Evolutionary conservation across 2,888 invertebrate genomes (phyloP), one percentile per base, ranked within the genome.

Genomic region (Miltochrista miniata): DNA sequence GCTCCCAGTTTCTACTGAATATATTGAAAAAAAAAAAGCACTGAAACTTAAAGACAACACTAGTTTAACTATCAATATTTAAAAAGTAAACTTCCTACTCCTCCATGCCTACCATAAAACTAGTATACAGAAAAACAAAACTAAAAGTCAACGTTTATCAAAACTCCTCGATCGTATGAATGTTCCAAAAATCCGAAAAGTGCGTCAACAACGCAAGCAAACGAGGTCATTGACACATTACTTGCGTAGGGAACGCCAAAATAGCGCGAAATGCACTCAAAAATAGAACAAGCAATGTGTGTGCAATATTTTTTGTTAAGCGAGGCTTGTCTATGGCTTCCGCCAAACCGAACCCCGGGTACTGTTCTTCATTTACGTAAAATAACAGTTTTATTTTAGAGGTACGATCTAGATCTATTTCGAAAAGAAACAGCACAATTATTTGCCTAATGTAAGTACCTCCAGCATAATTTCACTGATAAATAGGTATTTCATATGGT

Each of bases 201-300:
- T 87, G 85, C 86, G 90, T 90, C 83, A 90, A 91, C 87, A 90
- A 89, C 88, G 87, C 76, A 72, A 76, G 71, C 81, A 85, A 89
- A 83, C 88, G 86, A 80, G 91, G 90, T 91, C 91, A 90, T 88
- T 90, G 91, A 90, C 91, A 88, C 80, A 81, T 74, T 81, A 81
- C 76, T 71, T 76, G 82, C 77, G 83, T 83, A 90, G 90, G 90
- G 90, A 90, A 91, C 91, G 90, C 89, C 89, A 91, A 91, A 90
- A 91, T 91, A 91, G 90, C 91, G 90, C 90, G 81, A 91, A 91
- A 91, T 91, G 88, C 89, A 90, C 84, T 87, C 84, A 88, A 88
- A 91, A 91, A 91, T 91, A 91, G 90, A 90, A 68, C 85, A 87
- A 82, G 82, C 81, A n/a, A n/a, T 85, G 83, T 82, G 84, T 87